Base-by-base conservation (phyloP, 2,797 vertebrate species). In the Todus mexicanus region DNA sequence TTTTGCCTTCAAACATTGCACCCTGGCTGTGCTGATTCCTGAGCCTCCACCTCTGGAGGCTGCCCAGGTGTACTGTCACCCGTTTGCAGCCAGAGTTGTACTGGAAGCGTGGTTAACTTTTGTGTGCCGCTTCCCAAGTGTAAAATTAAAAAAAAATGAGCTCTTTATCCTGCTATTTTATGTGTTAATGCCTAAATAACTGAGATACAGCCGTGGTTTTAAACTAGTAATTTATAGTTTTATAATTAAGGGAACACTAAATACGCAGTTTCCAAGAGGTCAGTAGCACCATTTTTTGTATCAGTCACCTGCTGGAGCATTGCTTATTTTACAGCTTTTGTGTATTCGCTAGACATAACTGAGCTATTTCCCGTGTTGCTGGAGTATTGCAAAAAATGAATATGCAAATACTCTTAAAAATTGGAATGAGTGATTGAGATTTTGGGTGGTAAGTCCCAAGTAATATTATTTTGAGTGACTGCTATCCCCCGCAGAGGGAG, bases 61-160 rank as follows among this genome's bases (percentile, higher is more conserved):
- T 26, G 10, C 29, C 37, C 48, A 35, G 60, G 23, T 72, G 26
- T 20, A 7, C 68, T 83, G 42, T 40, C 73, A 75, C 0, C 60
- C 0, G 0, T 20, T 66, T n/a, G 31, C 61, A 48, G 35, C 23
- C 13, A 6, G 21, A 4, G 4, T 4, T 21, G 10, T 23, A 2
- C 8, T 18, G 17, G 18, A 45, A 54, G 12, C 0, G 0, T 26
- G n/a, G 19, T 45, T 27, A 38, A 25, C 37, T 88, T 35, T 14
- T 11, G 7, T 9, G 38, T 33, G 31, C 17, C 0, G 0, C 45
- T 45, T 22, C 11, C 18, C 12, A 61, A 72, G 4, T 11, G 54
- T 12, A 29, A 72, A 68, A 31, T 61, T 1, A n/a, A 2, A 74
- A 56, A 69, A 29, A 22, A 12, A 1, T 2, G 9, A 50, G 13